A percentile compares a stretch with the other conserved stretches of the same genome.
Evolutionary conservation across 2,797 vertebrate genomes (phyloP).

Genomic region (Emys orbicularis): DNA sequence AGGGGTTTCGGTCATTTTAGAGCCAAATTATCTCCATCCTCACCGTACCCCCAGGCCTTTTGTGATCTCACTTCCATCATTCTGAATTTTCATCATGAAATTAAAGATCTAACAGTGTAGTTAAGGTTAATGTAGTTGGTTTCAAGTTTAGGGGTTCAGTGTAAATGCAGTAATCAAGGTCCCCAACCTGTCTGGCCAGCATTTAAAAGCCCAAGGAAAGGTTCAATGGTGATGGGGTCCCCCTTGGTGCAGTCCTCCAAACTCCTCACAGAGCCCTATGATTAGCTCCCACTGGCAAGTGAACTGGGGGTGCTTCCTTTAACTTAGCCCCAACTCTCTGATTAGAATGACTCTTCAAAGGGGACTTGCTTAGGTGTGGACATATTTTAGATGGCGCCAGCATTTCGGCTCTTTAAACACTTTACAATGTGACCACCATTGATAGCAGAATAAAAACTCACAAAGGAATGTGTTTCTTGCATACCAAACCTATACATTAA

Average conservation of each 20-base stretch:
- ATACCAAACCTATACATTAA: neutral
- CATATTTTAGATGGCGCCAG: neutral
- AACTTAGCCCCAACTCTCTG: neutral
- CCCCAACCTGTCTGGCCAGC: neutral
- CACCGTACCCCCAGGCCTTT: neutral
- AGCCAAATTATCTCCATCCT: neutral
- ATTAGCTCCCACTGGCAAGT: neutral
- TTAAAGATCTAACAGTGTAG: neutral
- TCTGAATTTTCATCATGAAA: neutral
- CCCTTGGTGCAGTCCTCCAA: neutral
- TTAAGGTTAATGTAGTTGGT: neutral
- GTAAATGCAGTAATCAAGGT: neutral
- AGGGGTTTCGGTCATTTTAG: neutral
- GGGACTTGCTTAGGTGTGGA: neutral
- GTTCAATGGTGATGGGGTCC: neutral
- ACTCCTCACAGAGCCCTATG: neutral
- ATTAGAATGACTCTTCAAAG: neutral
- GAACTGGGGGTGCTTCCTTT: neutral
- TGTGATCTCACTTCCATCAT: neutral
- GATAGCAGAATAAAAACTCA: neutral
- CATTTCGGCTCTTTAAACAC: neutral
- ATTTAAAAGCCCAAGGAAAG: neutral
- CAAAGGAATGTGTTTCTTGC: neutral
- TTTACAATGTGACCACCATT: neutral
- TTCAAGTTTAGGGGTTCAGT: neutral